phyloP scores from a whole-genome alignment of 2,113 vertebrate genomes.

The Sclerurus mexicanus region DNA sequence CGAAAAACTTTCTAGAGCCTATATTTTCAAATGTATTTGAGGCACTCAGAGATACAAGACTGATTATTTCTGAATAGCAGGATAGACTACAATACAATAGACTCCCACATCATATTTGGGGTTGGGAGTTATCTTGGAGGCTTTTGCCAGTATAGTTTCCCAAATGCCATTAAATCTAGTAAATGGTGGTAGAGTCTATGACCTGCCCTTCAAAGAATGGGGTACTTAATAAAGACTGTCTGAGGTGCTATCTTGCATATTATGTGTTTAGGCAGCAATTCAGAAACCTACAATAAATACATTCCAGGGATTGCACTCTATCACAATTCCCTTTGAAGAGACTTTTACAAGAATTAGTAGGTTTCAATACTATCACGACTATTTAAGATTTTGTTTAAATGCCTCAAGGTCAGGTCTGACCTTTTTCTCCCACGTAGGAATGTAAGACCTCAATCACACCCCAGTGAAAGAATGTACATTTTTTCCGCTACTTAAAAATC shows the following conservation, averaged over 20 bases:
- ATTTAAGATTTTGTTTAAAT: conserved; percentile 21
- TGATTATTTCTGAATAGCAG: not conserved
- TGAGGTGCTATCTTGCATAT: not conserved
- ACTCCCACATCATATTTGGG: not conserved
- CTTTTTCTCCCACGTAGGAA: conserved; percentile 28
- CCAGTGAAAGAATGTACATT: not conserved
- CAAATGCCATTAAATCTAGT: not conserved
- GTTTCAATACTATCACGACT: not conserved
- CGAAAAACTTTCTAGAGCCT: not conserved
- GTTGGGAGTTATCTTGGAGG: not conserved
- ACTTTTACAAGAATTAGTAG: conserved; percentile 3
- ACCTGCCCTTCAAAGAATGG: not conserved
- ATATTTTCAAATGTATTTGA: not conserved
- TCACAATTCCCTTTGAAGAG: not conserved
- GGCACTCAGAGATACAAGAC: not conserved
- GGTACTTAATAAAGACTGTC: not conserved
- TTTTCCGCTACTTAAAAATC: conserved; percentile 19
- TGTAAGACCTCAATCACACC: conserved; percentile 25
- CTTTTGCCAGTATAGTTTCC: not conserved
- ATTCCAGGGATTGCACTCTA: not conserved
- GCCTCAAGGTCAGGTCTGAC: conserved; percentile 38
- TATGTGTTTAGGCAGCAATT: not conserved
- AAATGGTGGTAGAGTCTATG: not conserved
- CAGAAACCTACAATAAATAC: not conserved
- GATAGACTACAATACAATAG: not conserved